Evolutionary conservation across 2,888 invertebrate genomes (phyloP).

Genomic region (Hipparchia semele): DNA sequence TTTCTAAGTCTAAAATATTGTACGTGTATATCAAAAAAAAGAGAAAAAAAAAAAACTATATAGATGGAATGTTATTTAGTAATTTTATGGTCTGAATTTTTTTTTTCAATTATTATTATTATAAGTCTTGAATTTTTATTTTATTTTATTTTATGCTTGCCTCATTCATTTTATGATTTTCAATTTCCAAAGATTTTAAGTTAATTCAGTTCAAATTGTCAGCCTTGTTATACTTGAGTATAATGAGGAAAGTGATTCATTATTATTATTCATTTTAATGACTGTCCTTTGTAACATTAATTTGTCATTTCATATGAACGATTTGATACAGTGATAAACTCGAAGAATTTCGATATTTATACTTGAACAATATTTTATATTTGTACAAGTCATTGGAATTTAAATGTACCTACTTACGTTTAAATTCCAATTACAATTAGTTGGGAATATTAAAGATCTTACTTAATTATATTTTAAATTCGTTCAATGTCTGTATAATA

Average conservation of each 20-base stretch:
- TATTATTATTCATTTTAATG: constrained; percentile 17
- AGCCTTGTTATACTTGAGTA: constrained; percentile 25
- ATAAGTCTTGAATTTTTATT: neutral
- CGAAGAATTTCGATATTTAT: neutral
- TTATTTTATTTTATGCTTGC: constrained; percentile 20
- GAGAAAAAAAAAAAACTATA: constrained; percentile 34
- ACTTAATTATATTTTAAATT: neutral
- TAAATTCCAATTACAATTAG: too few relatives aligned
- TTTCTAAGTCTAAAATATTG: constrained; percentile 12
- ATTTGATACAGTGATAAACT: neutral
- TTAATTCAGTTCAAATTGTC: constrained; percentile 10
- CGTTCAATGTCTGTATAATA: neutral
- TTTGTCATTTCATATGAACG: constrained; percentile 1
- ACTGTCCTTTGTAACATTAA: constrained; percentile 1
- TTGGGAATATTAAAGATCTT: neutral
- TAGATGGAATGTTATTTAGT: constrained; percentile 46
- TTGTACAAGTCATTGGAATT: neutral
- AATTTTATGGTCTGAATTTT: constrained; percentile 27
- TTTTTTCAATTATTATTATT: constrained; percentile 10
- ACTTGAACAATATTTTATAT: neutral
- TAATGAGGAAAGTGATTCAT: constrained; percentile 11
- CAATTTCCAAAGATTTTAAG: constrained; percentile 30
- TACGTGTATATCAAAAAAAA: constrained; percentile 25
- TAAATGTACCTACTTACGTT: neutral
- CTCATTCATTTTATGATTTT: constrained; percentile 29